These are phyloP conservation scores for Coranthus polyacanthus DNA, from an alignment of 2,797 vertebrate genomes.

Conservation along the genomic window DNA sequence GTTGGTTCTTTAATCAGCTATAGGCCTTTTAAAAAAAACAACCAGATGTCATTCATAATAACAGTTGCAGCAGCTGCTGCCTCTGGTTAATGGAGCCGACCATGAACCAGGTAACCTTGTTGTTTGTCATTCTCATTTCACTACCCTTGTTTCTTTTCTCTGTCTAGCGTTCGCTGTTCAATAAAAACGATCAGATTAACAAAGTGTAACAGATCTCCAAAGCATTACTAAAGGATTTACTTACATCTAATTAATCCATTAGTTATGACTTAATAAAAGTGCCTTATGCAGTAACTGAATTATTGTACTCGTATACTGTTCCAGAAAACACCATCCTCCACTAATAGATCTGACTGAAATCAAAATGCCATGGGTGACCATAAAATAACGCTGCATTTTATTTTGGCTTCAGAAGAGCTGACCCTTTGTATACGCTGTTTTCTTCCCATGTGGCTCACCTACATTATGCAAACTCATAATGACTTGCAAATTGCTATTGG, in stretches of 20 bases:
- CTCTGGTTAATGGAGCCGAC: background rate
- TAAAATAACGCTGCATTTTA: conserved; percentile 2
- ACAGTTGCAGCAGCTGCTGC: too few relatives aligned
- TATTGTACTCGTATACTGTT: background rate
- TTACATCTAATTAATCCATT: background rate
- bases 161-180: background rate
- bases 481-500: conserved; percentile 43
- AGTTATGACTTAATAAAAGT: background rate
- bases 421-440: background rate
- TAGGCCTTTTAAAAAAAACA: background rate
- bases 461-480: conserved; percentile 24
- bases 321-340: background rate
- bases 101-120: conserved; percentile 8
- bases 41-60: too few relatives aligned
- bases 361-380: background rate
- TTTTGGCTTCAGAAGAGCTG: background rate
- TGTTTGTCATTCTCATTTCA: background rate
- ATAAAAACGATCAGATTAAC: background rate
- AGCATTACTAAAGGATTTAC: background rate
- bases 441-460: background rate
- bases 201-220: conserved; percentile 1
- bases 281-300: background rate
- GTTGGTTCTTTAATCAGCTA: background rate
- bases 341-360: conserved; percentile 3
- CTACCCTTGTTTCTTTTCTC: too few relatives aligned